Evolutionary conservation across 2,888 invertebrate species (phyloP), one percentile per base, ranked within the genome.

Genomic region (Leucoptera coffeella): DNA sequence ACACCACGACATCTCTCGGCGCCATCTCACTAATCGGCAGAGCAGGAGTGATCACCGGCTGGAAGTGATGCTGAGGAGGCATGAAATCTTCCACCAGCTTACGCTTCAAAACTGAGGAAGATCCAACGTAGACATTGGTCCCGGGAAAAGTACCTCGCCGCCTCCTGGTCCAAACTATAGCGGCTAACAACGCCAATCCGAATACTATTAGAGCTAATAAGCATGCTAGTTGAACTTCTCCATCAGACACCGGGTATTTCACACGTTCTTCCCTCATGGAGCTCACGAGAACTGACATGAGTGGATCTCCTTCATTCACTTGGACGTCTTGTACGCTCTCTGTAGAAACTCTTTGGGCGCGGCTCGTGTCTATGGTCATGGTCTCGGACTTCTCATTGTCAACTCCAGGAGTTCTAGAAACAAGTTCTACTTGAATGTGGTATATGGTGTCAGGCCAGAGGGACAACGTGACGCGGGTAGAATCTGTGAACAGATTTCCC

Each of bases 371-470:
- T 37, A 78, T 62, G 31, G 78, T 77, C 76, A 78, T 77, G 43
- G 77, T 78, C 46, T 78, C 76, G 3, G 78, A 78, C 46, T 74
- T 73, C 33, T 78, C 71, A 41, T 77, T 77, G 33, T 75, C 77
- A 22, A 75, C 69, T 22, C 77, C 78, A 14, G 77, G 77, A 29
- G 74, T 73, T 25, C 75, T 61, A 32, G 77, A 77, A 10, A 78
- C 77, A 12, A 78, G 51, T 47, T 78, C 77, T 12, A 85, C 86
- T 75, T 86, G 85, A 45, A 87, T 84, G 55, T 84, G 82, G 55
- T 85, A 87, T 36, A 83, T 59, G 23, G 85, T 85, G 50, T 85
- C 84, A 25, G 85, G 85, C 85, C 85, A 86, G 27, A 87, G 64
- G 30, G 85, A 85, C 37, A 87, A 57, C 28, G 85, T 85, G 33